Base-by-base conservation (phyloP, 2,113 vertebrate genomes). In the Ceyx margarethae region DNA sequence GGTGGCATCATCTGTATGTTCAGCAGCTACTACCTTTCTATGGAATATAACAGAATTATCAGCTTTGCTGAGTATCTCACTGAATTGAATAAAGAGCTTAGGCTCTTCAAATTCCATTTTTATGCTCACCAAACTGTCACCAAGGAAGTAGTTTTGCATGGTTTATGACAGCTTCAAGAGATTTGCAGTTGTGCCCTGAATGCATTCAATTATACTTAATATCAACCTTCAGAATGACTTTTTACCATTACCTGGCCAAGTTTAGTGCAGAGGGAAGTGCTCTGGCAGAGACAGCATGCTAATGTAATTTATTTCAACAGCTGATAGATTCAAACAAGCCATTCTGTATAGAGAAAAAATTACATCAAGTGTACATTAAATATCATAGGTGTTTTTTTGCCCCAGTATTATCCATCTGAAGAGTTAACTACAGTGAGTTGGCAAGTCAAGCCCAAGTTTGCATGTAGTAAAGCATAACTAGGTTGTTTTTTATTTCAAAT, bases 151-250 rank as follows among this genome's bases (percentile, higher is more conserved):
- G 67, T 85, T 97, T 95, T 95, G 64, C 71, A 86, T 87, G 84
- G 83, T 96, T 97, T 95, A 93, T 94, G 94, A 89, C 89, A 90
- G 83, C 79, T 96, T 95, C 51, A 89, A 95, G 91, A 95, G 90
- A 96, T 97, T 96, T 95, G 81, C 69, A 90, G 87, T 83, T 96
- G 58, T 91, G 50, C 82, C 89, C 66, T 93, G 96, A 97, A 96
- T 96, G 90, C 62, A 74, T 97, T 90, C 88, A 97, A 97, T 97
- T 96, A 94, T 51, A 93, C 54, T 90, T 94, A 97, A 91, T 92
- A 97, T 93, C 88, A 95, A 81, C 95, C 89, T 96, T 95, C 66
- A 91, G 77, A 95, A 96, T 97, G 89, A 95, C 81, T 94, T 97
- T 95, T 95, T 94, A 61, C 48, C 75, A 51, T 93, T 95, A 95